Evolutionary conservation across 2,888 invertebrate genomes (phyloP), one percentile per base, ranked within the genome.

Genomic region (Clivina fossor): DNA sequence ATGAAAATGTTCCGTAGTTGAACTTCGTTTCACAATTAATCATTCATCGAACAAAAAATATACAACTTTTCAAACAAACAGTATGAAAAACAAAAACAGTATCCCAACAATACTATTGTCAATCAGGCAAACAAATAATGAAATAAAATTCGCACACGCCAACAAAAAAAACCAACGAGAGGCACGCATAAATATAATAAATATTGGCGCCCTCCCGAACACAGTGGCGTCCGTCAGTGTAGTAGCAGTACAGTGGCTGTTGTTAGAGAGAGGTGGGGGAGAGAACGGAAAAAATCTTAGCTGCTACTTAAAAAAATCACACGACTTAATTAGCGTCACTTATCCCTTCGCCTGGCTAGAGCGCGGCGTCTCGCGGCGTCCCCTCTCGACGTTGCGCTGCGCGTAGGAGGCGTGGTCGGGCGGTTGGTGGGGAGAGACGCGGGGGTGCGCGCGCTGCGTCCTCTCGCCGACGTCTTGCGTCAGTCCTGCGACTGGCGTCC

Each of bases 401-500:
- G 15, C 24, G 37, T 38, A 19, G 49, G 26, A 35, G 35, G 41
- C 30, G 56, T 22, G 70, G 70, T 19, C 66, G 67, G n/a, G 37
- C 33, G 65, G 69, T 63, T 38, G 64, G 50, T 55, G 64, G 53
- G 59, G 63, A 58, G 55, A 61, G 51, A n/a, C 50, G 59, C 56
- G 66, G 67, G 61, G 66, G 61, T 64, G 63, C 68, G 63, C 62
- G 74, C 68, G 64, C 62, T 74, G 74, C 61, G 76, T 59, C 63
- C 69, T 69, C 69, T 69, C 70, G 69, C 68, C 71, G 69, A 71
- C 72, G 72, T 73, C 73, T 73, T 74, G 69, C 69, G 69, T 70
- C 74, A 74, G 74, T 73, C 73, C 69, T 72, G 69, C 72, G 71
- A 69, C 72, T 70, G 70, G 69, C 64, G 62, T 68, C 65, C 62